These are phyloP conservation scores for Parascotia fuliginaria DNA, from an alignment of 2,888 invertebrate species.

Conservation along the genomic window DNA sequence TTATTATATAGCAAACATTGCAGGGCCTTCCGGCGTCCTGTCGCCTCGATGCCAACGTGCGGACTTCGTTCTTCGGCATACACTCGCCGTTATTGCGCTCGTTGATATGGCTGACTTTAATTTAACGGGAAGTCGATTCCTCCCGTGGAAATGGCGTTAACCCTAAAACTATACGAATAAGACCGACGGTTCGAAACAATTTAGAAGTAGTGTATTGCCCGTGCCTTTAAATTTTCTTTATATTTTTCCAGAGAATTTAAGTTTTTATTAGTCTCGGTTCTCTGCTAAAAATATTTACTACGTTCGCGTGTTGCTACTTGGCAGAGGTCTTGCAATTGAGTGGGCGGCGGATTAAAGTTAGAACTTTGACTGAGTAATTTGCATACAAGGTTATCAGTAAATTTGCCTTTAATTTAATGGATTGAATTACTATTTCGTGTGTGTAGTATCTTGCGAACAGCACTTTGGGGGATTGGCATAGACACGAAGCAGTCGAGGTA, in stretches of 20 bases:
- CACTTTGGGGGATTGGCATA: constrained; percentile 62
- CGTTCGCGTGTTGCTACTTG: neutral
- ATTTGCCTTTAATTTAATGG: constrained; percentile 47
- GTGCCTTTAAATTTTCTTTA: neutral
- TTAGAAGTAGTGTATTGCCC: neutral
- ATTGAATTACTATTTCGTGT: constrained; percentile 56
- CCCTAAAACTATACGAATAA: neutral
- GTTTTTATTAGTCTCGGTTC: neutral
- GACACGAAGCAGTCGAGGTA: constrained; percentile 40
- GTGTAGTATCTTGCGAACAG: constrained; percentile 35
- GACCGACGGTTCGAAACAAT: neutral
- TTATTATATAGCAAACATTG: constrained; percentile 48
- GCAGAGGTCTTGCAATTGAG: constrained; percentile 7
- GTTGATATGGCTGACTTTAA: constrained; percentile 24
- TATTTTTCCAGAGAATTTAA: neutral
- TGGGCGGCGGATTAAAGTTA: constrained; percentile 17
- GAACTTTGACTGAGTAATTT: constrained; percentile 13
- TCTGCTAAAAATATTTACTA: neutral
- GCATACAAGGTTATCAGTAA: constrained; percentile 24
- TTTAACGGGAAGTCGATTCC: constrained; percentile 43
- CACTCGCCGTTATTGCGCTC: constrained; percentile 25
- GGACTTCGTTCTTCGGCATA: constrained; percentile 27
- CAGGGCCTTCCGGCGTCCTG: constrained; percentile 56
- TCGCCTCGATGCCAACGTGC: constrained; percentile 40
- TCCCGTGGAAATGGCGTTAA: constrained; percentile 14